Conservation (phyloP, 2,113 vertebrate genomes). For the Rhinichthys klamathensis region DNA sequence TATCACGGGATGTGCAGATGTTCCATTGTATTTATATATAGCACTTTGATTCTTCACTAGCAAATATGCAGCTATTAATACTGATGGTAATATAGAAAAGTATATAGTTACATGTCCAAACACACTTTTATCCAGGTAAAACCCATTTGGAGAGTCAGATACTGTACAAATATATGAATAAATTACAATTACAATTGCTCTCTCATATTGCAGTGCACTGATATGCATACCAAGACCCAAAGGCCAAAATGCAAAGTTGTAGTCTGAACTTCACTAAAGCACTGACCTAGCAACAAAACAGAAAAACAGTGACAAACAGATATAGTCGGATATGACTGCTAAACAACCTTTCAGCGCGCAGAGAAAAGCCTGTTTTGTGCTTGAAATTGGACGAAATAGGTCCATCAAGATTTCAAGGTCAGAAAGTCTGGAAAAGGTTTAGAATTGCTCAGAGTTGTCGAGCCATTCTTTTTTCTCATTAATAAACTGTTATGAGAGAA, state of each 20-base stretch:
- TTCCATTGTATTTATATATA: slow-evolving; percentile 39
- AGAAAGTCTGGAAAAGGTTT: neutral
- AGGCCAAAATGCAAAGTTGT: neutral
- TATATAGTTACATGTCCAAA: neutral
- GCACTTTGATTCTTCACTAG: slow-evolving; percentile 14
- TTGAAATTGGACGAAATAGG: neutral
- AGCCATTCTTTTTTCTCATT: neutral
- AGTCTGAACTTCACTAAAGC: neutral
- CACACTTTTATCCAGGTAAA: neutral
- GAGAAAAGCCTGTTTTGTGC: neutral
- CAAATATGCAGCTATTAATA: slow-evolving; percentile 18
- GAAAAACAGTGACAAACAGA: neutral
- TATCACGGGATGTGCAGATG: slow-evolving; percentile 58
- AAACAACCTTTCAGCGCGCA: neutral
- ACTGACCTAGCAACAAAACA: neutral
- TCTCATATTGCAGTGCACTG: neutral
- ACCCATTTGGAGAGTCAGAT: neutral
- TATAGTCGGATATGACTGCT: neutral
- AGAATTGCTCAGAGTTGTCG: neutral
- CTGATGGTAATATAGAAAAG: neutral
- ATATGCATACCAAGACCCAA: neutral
- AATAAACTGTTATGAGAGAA: neutral
- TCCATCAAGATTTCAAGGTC: neutral
- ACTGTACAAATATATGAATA: neutral
- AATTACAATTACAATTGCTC: neutral